Evolutionary conservation across 35 echinoderm and acorn worm species (phyloP).

Genomic region (Chiridota heheva): DNA sequence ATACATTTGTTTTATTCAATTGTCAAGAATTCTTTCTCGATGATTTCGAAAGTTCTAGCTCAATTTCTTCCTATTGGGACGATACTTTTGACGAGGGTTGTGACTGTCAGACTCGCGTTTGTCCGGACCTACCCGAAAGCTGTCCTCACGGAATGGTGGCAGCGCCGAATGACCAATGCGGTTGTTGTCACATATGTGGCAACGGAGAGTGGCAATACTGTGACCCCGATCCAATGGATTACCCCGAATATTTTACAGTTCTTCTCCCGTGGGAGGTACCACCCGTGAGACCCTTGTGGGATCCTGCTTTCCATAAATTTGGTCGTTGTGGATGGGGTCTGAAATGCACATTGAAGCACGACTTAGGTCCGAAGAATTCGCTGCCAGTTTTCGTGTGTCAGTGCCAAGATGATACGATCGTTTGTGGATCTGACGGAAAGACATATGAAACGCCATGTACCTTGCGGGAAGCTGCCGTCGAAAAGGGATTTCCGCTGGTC

Average conservation of each 20-base stretch:
- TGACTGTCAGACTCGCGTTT: conserved; percentile 20
- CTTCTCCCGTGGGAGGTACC: conserved; percentile 36
- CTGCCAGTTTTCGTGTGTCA: conserved; percentile 50
- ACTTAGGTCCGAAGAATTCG: conserved; percentile 19
- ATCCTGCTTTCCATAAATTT: conserved; percentile 29
- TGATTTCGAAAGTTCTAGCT: background rate
- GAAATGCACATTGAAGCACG: conserved; percentile 37
- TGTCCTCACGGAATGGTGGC: conserved; percentile 65
- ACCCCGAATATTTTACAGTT: conserved; percentile 28
- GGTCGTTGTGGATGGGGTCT: conserved; percentile 51
- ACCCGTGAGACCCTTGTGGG: conserved; percentile 33
- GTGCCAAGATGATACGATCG: conserved; percentile 51
- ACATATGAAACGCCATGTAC: conserved; percentile 59
- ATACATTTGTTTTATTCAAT: too few relatives aligned
- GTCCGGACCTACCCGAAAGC: conserved; percentile 14
- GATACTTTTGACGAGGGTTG: conserved; percentile 8
- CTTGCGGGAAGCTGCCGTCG: conserved; percentile 35
- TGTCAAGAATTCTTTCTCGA: too few relatives aligned
- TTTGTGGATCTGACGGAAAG: conserved; percentile 63
- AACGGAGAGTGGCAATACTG: conserved; percentile 62
- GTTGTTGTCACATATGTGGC: conserved; percentile 58
- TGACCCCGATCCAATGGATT: conserved; percentile 32
- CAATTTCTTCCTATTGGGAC: too few relatives aligned
- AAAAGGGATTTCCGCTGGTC: conserved; percentile 12
- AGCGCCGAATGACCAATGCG: conserved; percentile 52